These are phyloP conservation scores for Odontothrips loti DNA, from an alignment of 2,888 invertebrate genomes.

Conservation along the genomic window DNA sequence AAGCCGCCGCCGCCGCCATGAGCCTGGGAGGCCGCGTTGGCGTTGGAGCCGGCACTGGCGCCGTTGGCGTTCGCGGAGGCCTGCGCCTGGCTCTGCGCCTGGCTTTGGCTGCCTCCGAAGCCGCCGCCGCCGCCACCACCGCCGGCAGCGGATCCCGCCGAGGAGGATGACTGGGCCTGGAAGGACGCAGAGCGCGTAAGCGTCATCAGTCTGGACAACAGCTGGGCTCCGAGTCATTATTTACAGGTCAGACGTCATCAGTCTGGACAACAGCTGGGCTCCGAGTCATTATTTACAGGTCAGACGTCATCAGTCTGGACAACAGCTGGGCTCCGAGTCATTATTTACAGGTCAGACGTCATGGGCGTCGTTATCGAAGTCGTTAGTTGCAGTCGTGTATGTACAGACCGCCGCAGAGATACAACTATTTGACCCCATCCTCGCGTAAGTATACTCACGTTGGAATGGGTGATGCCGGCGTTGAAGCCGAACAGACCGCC, in stretches of 20 bases:
- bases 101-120: neutral
- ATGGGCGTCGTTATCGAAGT: neutral
- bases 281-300: neutral
- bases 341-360: neutral
- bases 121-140: neutral
- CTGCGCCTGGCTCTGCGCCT: constrained; percentile 5
- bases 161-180: neutral
- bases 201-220: neutral
- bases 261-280: neutral
- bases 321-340: neutral
- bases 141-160: neutral
- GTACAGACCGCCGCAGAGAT: neutral
- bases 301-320: neutral
- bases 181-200: neutral
- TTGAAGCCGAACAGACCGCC: constrained; percentile 12
- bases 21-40: neutral
- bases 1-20: neutral
- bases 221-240: neutral
- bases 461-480: neutral
- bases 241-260: neutral
- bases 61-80: neutral
- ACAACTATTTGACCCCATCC: neutral
- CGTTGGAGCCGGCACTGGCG: neutral
- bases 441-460: neutral
- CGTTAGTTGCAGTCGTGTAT: neutral